A percentile compares a stretch with the other conserved stretches of the same genome.
These are phyloP conservation scores for Drepanosiphum platanoidis DNA, from an alignment of 2,888 invertebrate species.

Conservation along the genomic window DNA sequence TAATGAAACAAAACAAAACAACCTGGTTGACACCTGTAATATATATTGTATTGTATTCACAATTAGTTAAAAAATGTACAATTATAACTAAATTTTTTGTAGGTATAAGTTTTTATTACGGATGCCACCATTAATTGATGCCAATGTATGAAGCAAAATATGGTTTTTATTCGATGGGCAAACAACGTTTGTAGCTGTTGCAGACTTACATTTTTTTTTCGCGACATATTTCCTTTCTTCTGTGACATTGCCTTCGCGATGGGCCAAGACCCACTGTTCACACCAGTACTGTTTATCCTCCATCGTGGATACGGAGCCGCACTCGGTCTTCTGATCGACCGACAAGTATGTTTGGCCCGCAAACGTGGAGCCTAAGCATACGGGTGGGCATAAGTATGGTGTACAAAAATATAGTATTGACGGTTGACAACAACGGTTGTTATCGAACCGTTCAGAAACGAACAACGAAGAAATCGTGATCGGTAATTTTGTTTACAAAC, in stretches of 20 bases:
- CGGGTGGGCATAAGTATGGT: background rate
- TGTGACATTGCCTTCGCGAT: slow-evolving; percentile 43
- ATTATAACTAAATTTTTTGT: too few relatives aligned
- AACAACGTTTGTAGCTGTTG: too few relatives aligned
- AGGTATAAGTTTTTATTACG: too few relatives aligned
- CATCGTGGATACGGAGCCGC: slow-evolving; percentile 49
- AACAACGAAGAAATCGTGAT: background rate
- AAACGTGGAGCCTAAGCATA: slow-evolving; percentile 43
- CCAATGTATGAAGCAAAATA: too few relatives aligned
- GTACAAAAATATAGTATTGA: background rate
- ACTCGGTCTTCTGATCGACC: slow-evolving; percentile 52
- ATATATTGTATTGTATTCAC: too few relatives aligned
- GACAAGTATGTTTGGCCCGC: slow-evolving; percentile 46
- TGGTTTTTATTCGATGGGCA: too few relatives aligned
- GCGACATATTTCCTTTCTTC: slow-evolving; percentile 59
- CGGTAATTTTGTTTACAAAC: background rate
- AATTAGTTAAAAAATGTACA: too few relatives aligned
- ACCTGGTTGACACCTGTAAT: too few relatives aligned
- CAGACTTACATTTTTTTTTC: slow-evolving; percentile 53
- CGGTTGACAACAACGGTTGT: too few relatives aligned
- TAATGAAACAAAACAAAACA: too few relatives aligned
- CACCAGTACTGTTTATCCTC: slow-evolving; percentile 58
- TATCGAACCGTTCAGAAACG: too few relatives aligned
- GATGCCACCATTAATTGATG: too few relatives aligned
- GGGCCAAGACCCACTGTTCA: slow-evolving; percentile 54